Percentiles rank a stretch among this genome's conserved stretches.
Conservation (phyloP, 2,888 invertebrate species). For the Agapetus fuscipes region DNA sequence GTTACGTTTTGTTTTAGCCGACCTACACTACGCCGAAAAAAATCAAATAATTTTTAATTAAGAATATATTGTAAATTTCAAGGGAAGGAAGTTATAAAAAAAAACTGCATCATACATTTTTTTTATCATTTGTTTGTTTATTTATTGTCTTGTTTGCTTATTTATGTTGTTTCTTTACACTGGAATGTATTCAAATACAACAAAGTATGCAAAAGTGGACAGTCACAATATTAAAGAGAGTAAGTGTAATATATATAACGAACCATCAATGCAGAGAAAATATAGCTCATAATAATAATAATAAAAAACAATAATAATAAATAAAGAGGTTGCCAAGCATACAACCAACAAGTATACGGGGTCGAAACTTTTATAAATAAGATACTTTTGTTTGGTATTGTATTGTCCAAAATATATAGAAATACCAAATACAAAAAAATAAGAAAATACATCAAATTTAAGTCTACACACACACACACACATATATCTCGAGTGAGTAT, state of each 20-base stretch:
- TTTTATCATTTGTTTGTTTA: neutral
- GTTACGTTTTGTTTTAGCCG: no score
- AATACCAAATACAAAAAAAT: no score
- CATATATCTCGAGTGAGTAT: no score
- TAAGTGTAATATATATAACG: no score
- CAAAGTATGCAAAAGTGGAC: neutral
- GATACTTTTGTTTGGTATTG: no score
- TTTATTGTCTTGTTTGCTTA: slow-evolving; percentile 1
- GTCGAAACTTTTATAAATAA: neutral
- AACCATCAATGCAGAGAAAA: neutral
- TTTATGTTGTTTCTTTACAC: slow-evolving; percentile 1
- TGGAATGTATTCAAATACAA: no score
- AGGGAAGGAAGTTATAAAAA: neutral
- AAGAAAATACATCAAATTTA: no score
- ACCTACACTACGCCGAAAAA: no score
- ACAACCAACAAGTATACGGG: slow-evolving; percentile 30
- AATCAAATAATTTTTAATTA: neutral
- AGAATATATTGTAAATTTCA: slow-evolving; percentile 3
- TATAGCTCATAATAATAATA: no score
- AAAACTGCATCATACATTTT: neutral
- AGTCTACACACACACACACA: no score
- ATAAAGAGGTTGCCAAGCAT: slow-evolving; percentile 27
- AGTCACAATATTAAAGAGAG: neutral
- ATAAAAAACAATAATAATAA: slow-evolving; percentile 27
- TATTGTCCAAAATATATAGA: no score